Evolutionary conservation across 2,797 vertebrate species (phyloP).

Genomic region (Craterocephalus amniculus): DNA sequence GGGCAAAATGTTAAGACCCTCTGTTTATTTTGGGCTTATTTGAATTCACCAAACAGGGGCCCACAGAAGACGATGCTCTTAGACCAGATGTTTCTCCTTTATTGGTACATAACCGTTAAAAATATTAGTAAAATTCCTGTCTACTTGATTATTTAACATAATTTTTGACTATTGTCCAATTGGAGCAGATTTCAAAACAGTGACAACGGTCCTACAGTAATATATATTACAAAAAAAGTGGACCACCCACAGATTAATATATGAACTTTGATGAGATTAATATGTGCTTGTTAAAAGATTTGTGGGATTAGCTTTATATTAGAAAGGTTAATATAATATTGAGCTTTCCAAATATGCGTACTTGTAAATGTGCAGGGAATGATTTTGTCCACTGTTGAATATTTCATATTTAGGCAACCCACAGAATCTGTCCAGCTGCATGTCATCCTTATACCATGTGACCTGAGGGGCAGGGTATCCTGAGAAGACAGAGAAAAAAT

Average conservation of each 20-base stretch:
- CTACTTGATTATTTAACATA: background rate
- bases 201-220: background rate
- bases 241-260: background rate
- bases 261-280: background rate
- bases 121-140: background rate
- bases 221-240: background rate
- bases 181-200: background rate
- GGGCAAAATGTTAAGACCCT: background rate
- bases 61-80: background rate
- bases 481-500: constrained; percentile 58
- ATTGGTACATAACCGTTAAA: background rate
- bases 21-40: background rate
- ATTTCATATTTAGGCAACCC: constrained; percentile 98
- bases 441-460: constrained; percentile 96
- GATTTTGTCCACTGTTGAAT: constrained; percentile 89
- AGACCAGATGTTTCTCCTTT: background rate
- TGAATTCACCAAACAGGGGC: background rate
- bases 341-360: constrained; percentile 71
- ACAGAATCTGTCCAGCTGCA: constrained; percentile 96
- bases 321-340: background rate
- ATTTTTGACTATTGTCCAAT: background rate
- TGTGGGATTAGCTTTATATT: background rate
- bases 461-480: constrained; percentile 92
- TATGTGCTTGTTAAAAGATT: background rate
- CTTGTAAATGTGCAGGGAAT: constrained; percentile 96